Evolutionary conservation across 2,888 invertebrate species (phyloP).

Genomic region (Apomyelois bistriatella): DNA sequence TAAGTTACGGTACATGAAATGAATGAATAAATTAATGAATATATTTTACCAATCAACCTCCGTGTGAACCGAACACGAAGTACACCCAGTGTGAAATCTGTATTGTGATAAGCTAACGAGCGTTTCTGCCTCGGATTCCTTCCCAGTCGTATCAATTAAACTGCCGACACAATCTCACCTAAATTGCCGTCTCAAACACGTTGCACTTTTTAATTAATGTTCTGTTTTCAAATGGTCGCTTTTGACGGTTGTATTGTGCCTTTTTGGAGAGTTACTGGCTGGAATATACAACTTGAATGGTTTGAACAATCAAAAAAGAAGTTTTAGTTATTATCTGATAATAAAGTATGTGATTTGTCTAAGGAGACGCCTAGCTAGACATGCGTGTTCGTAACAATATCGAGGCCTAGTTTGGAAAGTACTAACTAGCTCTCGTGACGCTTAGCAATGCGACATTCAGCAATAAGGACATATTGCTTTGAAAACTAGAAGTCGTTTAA

Average conservation of each 20-base stretch:
- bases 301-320: too few species aligned
- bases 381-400: too few species aligned
- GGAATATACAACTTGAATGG: not conserved
- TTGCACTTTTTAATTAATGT: conserved; percentile 32
- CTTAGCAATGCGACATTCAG: too few species aligned
- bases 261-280: not conserved
- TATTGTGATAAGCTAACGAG: conserved; percentile 73
- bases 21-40: too few species aligned
- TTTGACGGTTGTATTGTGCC: conserved; percentile 6
- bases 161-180: conserved; percentile 59
- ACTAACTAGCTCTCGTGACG: too few species aligned
- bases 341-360: too few species aligned
- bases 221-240: conserved; percentile 12
- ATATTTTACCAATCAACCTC: conserved; percentile 16
- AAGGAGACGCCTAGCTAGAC: too few species aligned
- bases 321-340: too few species aligned
- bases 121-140: conserved; percentile 56
- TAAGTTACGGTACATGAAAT: too few species aligned
- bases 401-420: too few species aligned
- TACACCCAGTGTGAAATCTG: conserved; percentile 60
- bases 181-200: conserved; percentile 35
- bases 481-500: too few species aligned
- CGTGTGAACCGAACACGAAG: conserved; percentile 38
- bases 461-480: too few species aligned
- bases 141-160: conserved; percentile 68